phyloP scores from a whole-genome alignment of 2,113 vertebrate genomes.

The Strix aluco region DNA sequence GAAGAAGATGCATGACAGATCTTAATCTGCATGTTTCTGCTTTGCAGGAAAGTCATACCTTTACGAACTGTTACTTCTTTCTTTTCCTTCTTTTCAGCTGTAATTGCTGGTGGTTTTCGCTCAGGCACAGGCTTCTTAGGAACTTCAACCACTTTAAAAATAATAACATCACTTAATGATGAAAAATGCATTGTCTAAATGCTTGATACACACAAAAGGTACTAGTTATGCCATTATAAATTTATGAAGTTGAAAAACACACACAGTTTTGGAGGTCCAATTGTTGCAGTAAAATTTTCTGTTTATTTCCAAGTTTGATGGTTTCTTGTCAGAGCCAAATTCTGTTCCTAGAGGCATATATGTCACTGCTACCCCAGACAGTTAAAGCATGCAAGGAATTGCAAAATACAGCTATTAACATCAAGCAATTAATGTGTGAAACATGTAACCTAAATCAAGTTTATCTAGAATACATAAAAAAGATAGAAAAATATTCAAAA shows the following conservation, averaged over 20 bases:
- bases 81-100: constrained; percentile 73
- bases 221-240: background rate
- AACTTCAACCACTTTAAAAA: constrained; percentile 64
- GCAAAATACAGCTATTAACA: background rate
- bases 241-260: background rate
- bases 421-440: background rate
- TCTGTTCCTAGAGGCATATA: background rate
- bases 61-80: constrained; percentile 71
- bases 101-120: constrained; percentile 36
- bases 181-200: background rate
- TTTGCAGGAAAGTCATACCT: constrained; percentile 77
- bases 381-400: background rate
- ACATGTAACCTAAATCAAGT: background rate
- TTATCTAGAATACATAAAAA: background rate
- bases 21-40: background rate
- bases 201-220: background rate
- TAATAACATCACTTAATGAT: background rate
- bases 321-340: background rate
- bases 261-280: background rate
- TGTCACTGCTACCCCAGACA: background rate
- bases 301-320: background rate
- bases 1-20: background rate
- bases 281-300: background rate
- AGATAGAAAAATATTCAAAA: background rate
- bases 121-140: constrained; percentile 67